Conservation (phyloP, 2,888 invertebrate species). For the Acronicta alni region DNA sequence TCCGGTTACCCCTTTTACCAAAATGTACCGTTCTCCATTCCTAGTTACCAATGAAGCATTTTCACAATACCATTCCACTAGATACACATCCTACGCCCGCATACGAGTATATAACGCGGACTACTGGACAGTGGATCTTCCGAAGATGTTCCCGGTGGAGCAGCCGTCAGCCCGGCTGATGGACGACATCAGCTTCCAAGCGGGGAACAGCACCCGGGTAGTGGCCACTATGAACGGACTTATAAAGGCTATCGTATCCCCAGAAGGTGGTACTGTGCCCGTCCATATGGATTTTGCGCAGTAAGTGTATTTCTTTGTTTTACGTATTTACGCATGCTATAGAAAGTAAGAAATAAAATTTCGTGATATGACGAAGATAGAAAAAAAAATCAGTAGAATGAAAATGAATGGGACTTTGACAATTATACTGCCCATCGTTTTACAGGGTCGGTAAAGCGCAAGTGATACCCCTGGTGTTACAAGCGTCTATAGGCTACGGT, state of each 20-base stretch:
- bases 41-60: no score
- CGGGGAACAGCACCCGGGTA: slow-evolving; percentile 81
- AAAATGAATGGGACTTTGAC: no score
- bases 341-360: no score
- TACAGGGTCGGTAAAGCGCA: no score
- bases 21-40: no score
- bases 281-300: slow-evolving; percentile 94
- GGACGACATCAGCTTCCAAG: slow-evolving; percentile 75
- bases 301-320: slow-evolving; percentile 81
- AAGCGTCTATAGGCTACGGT: no score
- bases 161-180: slow-evolving; percentile 71
- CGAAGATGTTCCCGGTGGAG: slow-evolving; percentile 81
- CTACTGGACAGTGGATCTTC: slow-evolving; percentile 80
- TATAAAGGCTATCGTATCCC: slow-evolving; percentile 91
- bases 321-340: not conserved
- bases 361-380: no score
- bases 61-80: slow-evolving; percentile 36
- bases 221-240: slow-evolving; percentile 92
- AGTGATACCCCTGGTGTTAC: no score
- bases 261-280: slow-evolving; percentile 78
- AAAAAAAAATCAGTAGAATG: no score
- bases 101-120: slow-evolving; percentile 88
- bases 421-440: no score
- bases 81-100: slow-evolving; percentile 87
- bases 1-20: no score